A percentile compares a stretch with the other conserved stretches of the same genome.
These are phyloP conservation scores for Rhyacophila brunnea DNA, from an alignment of 1,140 invertebrate species.

Conservation along the genomic window DNA sequence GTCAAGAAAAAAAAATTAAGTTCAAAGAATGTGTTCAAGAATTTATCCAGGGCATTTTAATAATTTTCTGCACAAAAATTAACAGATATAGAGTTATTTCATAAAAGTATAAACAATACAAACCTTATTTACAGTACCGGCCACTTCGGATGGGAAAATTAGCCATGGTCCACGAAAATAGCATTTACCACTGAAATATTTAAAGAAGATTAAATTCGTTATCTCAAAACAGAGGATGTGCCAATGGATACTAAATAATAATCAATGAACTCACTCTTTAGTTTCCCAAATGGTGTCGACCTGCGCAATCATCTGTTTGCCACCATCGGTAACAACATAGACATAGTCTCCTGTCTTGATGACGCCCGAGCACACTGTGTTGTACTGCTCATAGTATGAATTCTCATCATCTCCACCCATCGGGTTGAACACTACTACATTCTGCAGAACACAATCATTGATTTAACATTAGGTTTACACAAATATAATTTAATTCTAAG, in stretches of 20 bases:
- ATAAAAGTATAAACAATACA: constrained; percentile 4
- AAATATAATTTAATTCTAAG: too few relatives aligned
- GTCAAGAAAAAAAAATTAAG: too few relatives aligned
- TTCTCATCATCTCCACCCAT: constrained; percentile 67
- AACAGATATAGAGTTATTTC: too few relatives aligned
- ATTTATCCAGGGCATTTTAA: too few relatives aligned
- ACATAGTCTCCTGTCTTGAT: constrained; percentile 92
- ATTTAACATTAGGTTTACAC: too few relatives aligned
- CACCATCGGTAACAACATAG: constrained; percentile 84
- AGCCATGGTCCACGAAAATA: constrained; percentile 94
- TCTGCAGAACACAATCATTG: too few relatives aligned
- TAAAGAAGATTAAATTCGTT: not conserved
- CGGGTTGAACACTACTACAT: constrained; percentile 70
- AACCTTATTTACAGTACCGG: constrained; percentile 66
- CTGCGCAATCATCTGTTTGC: constrained; percentile 87
- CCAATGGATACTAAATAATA: too few relatives aligned
- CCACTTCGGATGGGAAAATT: constrained; percentile 81
- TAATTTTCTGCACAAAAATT: too few relatives aligned
- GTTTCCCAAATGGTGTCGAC: constrained; percentile 93
- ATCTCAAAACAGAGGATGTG: too few relatives aligned
- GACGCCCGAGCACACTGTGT: constrained; percentile 74
- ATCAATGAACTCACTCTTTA: constrained; percentile 63
- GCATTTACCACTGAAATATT: constrained; percentile 70
- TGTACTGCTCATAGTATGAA: constrained; percentile 91
- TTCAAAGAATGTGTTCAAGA: too few relatives aligned